Base-by-base conservation (phyloP, 92 coral and sea anemone genomes). In the Zoanthus solanderi region DNA sequence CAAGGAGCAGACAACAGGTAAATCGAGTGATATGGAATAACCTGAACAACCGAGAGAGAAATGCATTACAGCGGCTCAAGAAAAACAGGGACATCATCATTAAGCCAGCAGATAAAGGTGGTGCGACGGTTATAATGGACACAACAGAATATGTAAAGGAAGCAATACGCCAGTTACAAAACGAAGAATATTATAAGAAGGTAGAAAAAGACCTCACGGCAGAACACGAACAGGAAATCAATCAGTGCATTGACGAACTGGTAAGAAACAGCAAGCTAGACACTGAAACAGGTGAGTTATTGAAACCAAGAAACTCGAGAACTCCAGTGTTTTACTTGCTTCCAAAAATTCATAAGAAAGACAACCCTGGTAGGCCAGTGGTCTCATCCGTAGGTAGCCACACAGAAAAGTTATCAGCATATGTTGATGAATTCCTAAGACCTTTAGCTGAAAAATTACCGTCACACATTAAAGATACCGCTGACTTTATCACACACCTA, bases 261-360 rank as follows among this genome's bases (percentile, higher is more conserved):
- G 77, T 73, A 66, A 85, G 47, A 5, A 76, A 86, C 78, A 80
- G 89, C 48, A 30, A 85, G 65, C 76, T 85, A 85, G 88, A 50
- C 54, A 63, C 54, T 56, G 88, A 85, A 30, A 73, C 72, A 30
- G 88, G 81, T 63, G 54, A 85, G 63, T 72, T 73, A 71, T 44
- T 85, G 69, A 85, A 71, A 74, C 88, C 88, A 28, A 66, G 69
- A 44, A 85, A 85, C 69, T 85, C 72, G 60, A 85, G 88, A 72
- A 85, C 23, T 23, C 23, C 23, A 23, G 23, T 23, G 23, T 23
- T 23, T 23, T 23, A 23, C 23, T 23, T 23, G 23, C 23, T 23
- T 23, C 23, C 23, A 23, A 23, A 23, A 23, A 23, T 23, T 23
- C 23, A 23, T 23, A 23, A 23, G 23, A 23, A 23, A 23, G 23